Evolutionary conservation across 2,113 vertebrate genomes (phyloP), one percentile per base, ranked within the genome.

Genomic region (Saiga tatarica): DNA sequence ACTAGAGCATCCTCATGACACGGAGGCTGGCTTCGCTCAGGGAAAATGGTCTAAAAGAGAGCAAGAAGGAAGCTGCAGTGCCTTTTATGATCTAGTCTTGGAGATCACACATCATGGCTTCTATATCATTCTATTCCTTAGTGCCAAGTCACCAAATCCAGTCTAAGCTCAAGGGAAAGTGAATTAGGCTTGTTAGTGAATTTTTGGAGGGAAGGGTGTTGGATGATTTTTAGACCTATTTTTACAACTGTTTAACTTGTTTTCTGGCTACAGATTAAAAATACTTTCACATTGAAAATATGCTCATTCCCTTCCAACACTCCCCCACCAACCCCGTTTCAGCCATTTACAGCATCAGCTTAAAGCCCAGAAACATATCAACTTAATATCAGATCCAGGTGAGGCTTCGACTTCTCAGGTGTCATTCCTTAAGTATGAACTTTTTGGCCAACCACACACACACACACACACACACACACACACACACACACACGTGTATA

Each of bases 241-340:
- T n/a, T 36, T 36, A 45, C 85, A 71, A 89, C 23, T 26, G 25
- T 42, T 42, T n/a, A 36, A 57, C 30, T 67, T 81, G 50, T 79
- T 45, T 59, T 86, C 50, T 79, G 42, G 42, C 42, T 26, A 81
- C 36, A 71, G 45, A 53, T 82, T 59, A 74, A 87, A 50, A 90
- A 90, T 50, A 17, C 55, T 71, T 88, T 55, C 59, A 89, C 23
- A 81, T 13, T 1, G 9, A 79, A 92, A 67, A 85, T 52, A 82
- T 86, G 23, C 47, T 85, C n/a, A 71, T 8, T 17, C n/a, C 21
- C 21, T 93, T 53, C 52, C 52, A 90, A 45, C 26, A 25, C 12
- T 9, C 6, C 8, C 6, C 7, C 1, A 3, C 5, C 42, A 28
- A 11, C 2, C 14, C 17, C 28, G 0, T 90, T 45, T 87, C 30